phyloP scores from a whole-genome alignment of 2,113 vertebrate genomes.

The Dromaius novaehollandiae region DNA sequence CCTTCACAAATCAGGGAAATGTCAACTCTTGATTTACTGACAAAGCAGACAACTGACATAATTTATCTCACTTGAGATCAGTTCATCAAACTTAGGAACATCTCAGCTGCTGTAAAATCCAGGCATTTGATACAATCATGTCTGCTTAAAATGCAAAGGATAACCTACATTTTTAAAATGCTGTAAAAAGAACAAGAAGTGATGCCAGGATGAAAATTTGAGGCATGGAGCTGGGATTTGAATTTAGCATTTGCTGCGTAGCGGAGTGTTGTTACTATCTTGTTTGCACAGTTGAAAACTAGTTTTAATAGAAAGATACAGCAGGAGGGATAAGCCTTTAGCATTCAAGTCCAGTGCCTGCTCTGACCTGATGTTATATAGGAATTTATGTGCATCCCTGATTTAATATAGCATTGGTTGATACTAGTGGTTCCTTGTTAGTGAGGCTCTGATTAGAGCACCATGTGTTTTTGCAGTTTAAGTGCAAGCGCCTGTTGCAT shows the following conservation, averaged over 20 bases:
- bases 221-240: constrained; percentile 48
- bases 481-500: neutral
- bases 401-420: neutral
- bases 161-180: constrained; percentile 72
- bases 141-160: constrained; percentile 81
- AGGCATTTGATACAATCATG: constrained; percentile 67
- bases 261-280: constrained; percentile 41
- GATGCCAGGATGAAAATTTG: constrained; percentile 69
- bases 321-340: neutral
- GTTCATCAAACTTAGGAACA: constrained; percentile 80
- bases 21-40: constrained; percentile 75
- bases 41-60: constrained; percentile 76
- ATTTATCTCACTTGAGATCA: constrained; percentile 81
- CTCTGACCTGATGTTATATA: neutral
- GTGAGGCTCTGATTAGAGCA: neutral
- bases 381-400: neutral
- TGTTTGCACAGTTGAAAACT: constrained; percentile 56
- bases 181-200: constrained; percentile 72
- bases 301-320: constrained; percentile 22
- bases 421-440: constrained; percentile 2
- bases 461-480: neutral
- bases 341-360: neutral
- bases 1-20: constrained; percentile 74
- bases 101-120: constrained; percentile 72
- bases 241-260: constrained; percentile 34